Evolutionary conservation across 2,888 invertebrate species (phyloP).

Genomic region (Elysia crispata): DNA sequence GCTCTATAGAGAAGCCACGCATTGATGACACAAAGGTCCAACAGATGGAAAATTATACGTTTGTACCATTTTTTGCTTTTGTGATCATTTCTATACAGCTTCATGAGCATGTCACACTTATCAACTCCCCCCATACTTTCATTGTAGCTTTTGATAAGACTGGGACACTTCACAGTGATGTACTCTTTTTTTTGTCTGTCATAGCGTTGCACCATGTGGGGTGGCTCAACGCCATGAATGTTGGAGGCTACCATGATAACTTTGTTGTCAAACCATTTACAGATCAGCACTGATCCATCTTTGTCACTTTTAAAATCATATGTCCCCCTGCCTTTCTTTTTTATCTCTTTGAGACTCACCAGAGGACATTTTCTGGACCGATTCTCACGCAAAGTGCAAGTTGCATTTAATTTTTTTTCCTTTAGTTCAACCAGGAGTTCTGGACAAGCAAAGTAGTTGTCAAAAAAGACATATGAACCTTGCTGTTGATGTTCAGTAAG

Average conservation of each 20-base stretch:
- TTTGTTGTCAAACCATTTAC: no score
- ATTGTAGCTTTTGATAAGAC: no score
- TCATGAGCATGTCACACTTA: no score
- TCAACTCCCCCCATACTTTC: no score
- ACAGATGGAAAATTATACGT: slow-evolving; percentile 42
- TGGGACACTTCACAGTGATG: neutral
- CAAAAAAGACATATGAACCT: slow-evolving; percentile 29
- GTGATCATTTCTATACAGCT: slow-evolving; percentile 33
- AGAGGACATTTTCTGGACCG: neutral
- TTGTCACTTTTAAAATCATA: neutral
- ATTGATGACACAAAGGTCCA: no score
- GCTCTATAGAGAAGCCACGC: slow-evolving; percentile 28
- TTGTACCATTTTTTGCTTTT: slow-evolving; percentile 46
- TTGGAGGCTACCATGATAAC: neutral
- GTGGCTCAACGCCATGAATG: no score
- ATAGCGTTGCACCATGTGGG: neutral
- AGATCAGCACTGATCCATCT: no score
- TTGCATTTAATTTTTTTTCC: no score
- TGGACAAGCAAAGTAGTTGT: slow-evolving; percentile 37
- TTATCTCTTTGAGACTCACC: neutral
- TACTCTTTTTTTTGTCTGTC: neutral
- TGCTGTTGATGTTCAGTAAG: no score
- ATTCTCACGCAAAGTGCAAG: no score
- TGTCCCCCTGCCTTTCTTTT: neutral
- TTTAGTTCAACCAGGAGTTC: no score